Conservation (phyloP, 2,797 vertebrate genomes). For the Sparidentex hasta region DNA sequence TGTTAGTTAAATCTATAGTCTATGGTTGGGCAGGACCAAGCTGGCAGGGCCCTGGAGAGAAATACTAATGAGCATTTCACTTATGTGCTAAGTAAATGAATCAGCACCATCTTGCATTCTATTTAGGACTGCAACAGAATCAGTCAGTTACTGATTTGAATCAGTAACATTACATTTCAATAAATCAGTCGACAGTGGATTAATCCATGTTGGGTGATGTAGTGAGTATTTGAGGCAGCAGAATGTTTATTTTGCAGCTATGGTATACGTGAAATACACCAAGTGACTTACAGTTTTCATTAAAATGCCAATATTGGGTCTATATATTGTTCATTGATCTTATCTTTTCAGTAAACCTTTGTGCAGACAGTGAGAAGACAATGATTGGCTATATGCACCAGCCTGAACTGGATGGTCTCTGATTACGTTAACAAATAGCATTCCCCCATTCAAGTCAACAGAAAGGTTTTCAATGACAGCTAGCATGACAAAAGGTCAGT, state of each 20-base stretch:
- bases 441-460: conserved; percentile 84
- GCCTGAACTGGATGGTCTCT: conserved; percentile 54
- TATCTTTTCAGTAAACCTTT: conserved; percentile 43
- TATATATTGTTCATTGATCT: conserved; percentile 12
- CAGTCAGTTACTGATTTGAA: no score
- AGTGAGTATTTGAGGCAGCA: not conserved
- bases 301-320: not conserved
- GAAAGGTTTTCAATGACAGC: conserved; percentile 88
- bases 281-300: not conserved
- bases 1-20: no score
- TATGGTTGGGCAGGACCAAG: not conserved
- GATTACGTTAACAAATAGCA: conserved; percentile 87
- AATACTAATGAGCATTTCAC: not conserved
- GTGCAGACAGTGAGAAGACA: conserved; percentile 32
- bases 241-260: not conserved
- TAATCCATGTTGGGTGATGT: no score
- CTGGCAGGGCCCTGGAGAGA: not conserved
- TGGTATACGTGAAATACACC: not conserved
- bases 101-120: not conserved
- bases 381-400: conserved; percentile 32
- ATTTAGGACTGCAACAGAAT: no score
- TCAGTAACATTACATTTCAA: no score
- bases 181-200: no score
- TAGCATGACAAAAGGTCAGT: conserved; percentile 86
- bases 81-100: not conserved